These are phyloP conservation scores for Vidua chalybeata DNA, from an alignment of 2,113 vertebrate genomes.

Conservation along the genomic window DNA sequence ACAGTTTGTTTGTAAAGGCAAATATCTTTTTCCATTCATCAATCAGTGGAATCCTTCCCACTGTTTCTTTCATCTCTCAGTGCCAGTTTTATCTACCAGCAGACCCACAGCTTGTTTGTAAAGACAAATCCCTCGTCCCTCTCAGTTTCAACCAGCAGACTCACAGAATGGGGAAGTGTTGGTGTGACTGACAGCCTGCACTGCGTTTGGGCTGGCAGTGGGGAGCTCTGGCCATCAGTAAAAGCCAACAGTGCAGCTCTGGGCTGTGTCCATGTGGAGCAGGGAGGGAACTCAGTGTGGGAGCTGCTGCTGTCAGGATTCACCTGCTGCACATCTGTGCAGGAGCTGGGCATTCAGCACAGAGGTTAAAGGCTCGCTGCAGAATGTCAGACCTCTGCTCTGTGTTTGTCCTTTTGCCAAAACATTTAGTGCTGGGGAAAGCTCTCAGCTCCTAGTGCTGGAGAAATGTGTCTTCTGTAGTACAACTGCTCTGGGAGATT, in stretches of 20 bases:
- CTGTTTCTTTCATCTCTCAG: no score
- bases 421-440: neutral
- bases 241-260: neutral
- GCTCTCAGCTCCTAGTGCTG: neutral
- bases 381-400: neutral
- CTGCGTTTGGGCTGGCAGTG: neutral
- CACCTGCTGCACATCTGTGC: neutral
- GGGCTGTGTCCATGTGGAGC: neutral
- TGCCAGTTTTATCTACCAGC: no score
- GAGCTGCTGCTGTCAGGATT: neutral
- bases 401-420: neutral
- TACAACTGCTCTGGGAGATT: neutral
- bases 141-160: neutral
- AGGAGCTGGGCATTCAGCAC: accelerated
- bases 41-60: no score
- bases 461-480: neutral
- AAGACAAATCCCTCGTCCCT: no score
- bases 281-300: accelerated
- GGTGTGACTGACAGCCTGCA: neutral
- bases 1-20: no score
- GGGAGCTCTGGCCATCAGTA: neutral
- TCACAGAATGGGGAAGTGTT: neutral
- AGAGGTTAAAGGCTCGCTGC: neutral
- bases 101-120: no score
- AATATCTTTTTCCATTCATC: no score